Conservation (phyloP, 2,113 vertebrate genomes). For the Fukomys damarensis region DNA sequence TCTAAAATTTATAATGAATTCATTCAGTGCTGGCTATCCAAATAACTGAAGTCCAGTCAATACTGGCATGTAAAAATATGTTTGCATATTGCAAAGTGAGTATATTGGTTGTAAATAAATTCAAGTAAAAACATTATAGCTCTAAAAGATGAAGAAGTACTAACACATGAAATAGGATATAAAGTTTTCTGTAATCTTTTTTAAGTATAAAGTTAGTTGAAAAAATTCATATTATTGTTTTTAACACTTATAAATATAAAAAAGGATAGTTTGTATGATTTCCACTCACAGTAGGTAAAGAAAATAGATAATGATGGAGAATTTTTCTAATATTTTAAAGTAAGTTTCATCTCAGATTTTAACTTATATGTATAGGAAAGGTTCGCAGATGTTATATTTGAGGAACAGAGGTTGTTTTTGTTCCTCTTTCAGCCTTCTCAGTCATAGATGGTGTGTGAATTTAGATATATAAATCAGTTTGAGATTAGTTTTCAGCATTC, state of each 20-base stretch:
- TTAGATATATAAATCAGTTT: background rate
- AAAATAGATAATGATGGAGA: background rate
- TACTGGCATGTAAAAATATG: constrained; percentile 73
- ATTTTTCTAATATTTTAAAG: background rate
- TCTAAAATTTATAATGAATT: constrained; percentile 82
- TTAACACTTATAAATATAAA: background rate
- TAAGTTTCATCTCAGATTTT: background rate
- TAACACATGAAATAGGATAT: background rate
- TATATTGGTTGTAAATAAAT: background rate
- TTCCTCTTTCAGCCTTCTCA: background rate
- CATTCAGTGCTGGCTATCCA: constrained; percentile 64
- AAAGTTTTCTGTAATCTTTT: constrained; percentile 40
- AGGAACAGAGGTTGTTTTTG: background rate
- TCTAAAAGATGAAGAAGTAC: constrained; percentile 34
- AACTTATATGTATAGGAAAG: background rate
- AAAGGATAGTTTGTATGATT: background rate
- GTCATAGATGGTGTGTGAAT: background rate
- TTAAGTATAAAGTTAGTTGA: constrained; percentile 41
- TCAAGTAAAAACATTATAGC: background rate
- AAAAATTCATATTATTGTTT: background rate
- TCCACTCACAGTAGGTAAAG: background rate
- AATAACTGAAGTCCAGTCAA: constrained; percentile 74
- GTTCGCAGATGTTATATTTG: background rate
- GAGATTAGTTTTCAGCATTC: background rate
- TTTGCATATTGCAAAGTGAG: constrained; percentile 65